Percentiles rank a stretch among this genome's conserved stretches.
Conservation (phyloP, 2,888 invertebrate genomes). For the Microplitis manilae region DNA sequence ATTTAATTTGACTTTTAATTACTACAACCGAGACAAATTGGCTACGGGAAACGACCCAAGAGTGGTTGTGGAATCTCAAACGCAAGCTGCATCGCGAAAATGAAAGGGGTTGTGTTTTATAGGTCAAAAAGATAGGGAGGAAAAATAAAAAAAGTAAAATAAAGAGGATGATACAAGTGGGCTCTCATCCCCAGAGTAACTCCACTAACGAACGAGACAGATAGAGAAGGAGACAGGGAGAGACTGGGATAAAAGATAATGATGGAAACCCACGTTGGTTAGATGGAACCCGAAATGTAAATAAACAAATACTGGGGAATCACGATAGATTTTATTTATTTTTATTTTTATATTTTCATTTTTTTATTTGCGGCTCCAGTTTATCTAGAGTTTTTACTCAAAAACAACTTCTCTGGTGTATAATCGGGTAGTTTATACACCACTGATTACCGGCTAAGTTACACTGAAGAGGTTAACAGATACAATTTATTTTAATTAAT, state of each 20-base stretch:
- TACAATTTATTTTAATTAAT: neutral
- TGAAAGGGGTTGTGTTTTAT: constrained; percentile 19
- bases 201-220: constrained; percentile 16
- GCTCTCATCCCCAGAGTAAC: neutral
- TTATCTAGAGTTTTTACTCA: constrained; percentile 6
- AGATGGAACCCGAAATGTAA: constrained; percentile 16
- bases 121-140: constrained; percentile 10
- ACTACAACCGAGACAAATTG: constrained; percentile 27
- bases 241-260: neutral
- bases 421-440: constrained; percentile 7
- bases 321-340: constrained; percentile 13
- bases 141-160: neutral
- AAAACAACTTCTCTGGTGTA: neutral
- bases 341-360: neutral
- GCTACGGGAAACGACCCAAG: constrained; percentile 18
- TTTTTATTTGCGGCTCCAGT: constrained; percentile 6
- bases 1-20: constrained; percentile 29
- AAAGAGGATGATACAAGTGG: constrained; percentile 8
- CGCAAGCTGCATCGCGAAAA: constrained; percentile 16
- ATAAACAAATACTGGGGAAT: constrained; percentile 10
- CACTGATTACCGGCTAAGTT: constrained; percentile 15
- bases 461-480: neutral
- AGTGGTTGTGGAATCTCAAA: constrained; percentile 6
- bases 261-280: constrained; percentile 14
- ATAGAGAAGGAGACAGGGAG: neutral